These are phyloP conservation scores for Cephus runcator DNA, from an alignment of 2,888 invertebrate species.

Conservation along the genomic window DNA sequence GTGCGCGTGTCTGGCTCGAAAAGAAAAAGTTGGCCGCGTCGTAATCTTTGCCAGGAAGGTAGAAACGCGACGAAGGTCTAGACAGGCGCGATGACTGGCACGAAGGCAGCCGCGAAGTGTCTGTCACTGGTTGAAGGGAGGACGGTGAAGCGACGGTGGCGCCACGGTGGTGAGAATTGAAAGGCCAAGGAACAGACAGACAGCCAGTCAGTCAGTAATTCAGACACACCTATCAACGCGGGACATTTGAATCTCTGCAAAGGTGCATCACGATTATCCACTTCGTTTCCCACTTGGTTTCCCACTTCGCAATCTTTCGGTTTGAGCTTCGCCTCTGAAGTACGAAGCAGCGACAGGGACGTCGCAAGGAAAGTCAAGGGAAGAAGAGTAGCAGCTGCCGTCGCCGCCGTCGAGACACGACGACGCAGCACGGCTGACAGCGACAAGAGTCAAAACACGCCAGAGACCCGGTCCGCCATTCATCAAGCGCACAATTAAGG, in stretches of 20 bases:
- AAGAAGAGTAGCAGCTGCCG: constrained; percentile 2
- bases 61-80: constrained; percentile 1
- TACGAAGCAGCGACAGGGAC: not conserved
- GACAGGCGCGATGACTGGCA: constrained; percentile 7
- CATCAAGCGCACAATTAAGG: constrained; percentile 57
- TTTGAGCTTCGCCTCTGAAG: not conserved
- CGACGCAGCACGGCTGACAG: constrained; percentile 33
- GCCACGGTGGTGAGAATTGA: not conserved
- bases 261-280: not conserved
- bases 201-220: not conserved
- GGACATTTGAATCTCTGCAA: not conserved
- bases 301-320: not conserved
- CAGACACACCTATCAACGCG: not conserved
- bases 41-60: constrained; percentile 4
- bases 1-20: not conserved
- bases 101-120: constrained; percentile 1
- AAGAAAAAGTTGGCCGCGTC: not conserved
- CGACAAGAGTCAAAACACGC: constrained; percentile 25
- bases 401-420: constrained; percentile 11
- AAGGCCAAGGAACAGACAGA: not conserved
- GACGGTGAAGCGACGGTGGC: not conserved
- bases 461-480: constrained; percentile 36
- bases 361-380: not conserved
- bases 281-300: not conserved
- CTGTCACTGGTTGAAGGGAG: not conserved